Percentiles rank a stretch among this genome's conserved stretches.
These are phyloP conservation scores for Phragmatobia fuliginosa DNA, from an alignment of 2,888 invertebrate genomes.

Conservation along the genomic window DNA sequence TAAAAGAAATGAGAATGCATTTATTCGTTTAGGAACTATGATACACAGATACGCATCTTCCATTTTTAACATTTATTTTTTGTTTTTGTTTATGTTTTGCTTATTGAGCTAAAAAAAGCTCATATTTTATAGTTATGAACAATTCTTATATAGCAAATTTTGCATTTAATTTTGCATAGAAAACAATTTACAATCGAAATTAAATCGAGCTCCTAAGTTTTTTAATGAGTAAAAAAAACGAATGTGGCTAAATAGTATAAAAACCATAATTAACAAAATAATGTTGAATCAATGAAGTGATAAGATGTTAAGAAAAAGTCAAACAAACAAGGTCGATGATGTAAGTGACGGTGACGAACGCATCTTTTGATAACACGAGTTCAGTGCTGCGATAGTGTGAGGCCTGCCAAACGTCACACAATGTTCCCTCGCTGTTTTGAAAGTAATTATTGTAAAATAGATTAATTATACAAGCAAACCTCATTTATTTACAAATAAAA, in stretches of 20 bases:
- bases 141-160: neutral
- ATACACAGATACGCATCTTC: too few relatives aligned
- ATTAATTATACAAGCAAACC: constrained; percentile 43
- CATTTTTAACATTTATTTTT: too few relatives aligned
- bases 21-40: too few relatives aligned
- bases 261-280: constrained; percentile 1
- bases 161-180: neutral
- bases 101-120: too few relatives aligned
- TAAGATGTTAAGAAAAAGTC: constrained; percentile 66
- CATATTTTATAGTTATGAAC: neutral
- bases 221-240: neutral
- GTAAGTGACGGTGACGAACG: constrained; percentile 74
- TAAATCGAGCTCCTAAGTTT: neutral
- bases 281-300: constrained; percentile 38
- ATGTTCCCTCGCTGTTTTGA: constrained; percentile 45
- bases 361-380: constrained; percentile 67
- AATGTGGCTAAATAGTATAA: neutral
- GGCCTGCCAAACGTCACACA: constrained; percentile 63
- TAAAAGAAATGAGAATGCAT: too few relatives aligned
- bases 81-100: too few relatives aligned
- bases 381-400: constrained; percentile 62
- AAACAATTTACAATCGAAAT: neutral
- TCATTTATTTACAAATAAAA: constrained; percentile 49
- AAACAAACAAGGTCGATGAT: constrained; percentile 83
- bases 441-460: constrained; percentile 47